Base-by-base conservation (phyloP, 2,888 invertebrate genomes). In the Eilema sororculum region DNA sequence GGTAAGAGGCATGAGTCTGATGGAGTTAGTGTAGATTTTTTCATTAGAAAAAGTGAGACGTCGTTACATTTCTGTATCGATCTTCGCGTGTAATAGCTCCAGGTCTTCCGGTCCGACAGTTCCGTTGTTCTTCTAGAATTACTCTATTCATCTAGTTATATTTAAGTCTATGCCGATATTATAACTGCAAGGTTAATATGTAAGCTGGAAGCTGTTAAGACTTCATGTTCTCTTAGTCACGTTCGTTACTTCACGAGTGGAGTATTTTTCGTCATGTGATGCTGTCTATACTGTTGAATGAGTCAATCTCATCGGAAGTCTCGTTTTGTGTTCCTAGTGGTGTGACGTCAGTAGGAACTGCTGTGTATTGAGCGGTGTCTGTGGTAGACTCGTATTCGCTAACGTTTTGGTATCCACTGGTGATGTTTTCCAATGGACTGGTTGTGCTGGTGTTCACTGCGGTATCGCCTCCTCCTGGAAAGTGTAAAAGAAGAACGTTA, bases 381-480 rank as follows among this genome's bases (percentile, higher is more conserved):
- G 75, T 68, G 64, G 74, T 77, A 68, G 76, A 20, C 67, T 78
- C 77, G 25, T 71, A 70, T 37, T 73, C 70, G 66, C 71, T 72
- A 37, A 81, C 82, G 65, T 82, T 77, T 67, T 76, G 80, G 69
- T 70, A 81, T 59, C 75, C 84, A 71, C 80, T 81, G 73, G 78
- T 81, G 72, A 71, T 80, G 79, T 82, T 84, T 58, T 81, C 79
- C 71, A 87, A 74, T 68, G 84, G 72, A 67, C 83, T 79, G 59
- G 82, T 83, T 71, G 76, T 78, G 67, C 84, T 83, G 24, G 84
- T 88, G 77, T 85, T 93, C 83, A 95, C 86, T 95, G 91, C 80
- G 95, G 86, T 89, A 95, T 92, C 88, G 95, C 93, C 86, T 95
- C 94, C 89, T 95, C 95, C 95, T 95, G 89, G 22, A 79, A 86